Evolutionary conservation across 2,113 vertebrate species (phyloP), one percentile per base, ranked within the genome.

Genomic region (Leptosomus discolor): DNA sequence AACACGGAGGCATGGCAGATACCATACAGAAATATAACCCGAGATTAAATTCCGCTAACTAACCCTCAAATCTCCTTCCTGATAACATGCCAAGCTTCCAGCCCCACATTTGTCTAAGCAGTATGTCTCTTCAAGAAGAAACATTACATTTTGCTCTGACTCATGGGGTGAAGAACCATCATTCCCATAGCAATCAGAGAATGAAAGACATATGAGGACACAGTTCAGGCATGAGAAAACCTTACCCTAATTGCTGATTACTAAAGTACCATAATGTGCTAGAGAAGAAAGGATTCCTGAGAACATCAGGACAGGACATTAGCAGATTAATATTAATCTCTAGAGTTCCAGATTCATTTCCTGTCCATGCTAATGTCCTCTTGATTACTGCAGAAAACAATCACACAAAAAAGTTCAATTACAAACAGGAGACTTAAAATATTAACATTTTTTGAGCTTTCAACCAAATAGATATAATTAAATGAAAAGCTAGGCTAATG

Each of bases 251-350:
- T 90, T 97, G 90, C 95, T 95, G 94, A 96, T 94, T 88, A 88
- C 97, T 96, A 92, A 87, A 97, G 90, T 93, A 95, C 93, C 91
- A 96, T 96, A 97, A 97, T 95, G 96, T 83, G 88, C 92, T 83
- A 75, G 91, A 97, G 92, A 97, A 97, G 96, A 97, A 97, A 96
- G 90, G 90, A 97, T 97, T 96, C 97, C 95, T 71, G 86, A 97
- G 96, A 97, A 98, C 95, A 95, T 93, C 79, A 97, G 97, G 96
- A 97, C 91, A 97, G 96, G 97, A 97, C 96, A 98, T 98, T 98
- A 98, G 93, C 97, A 98, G 98, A 98, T 98, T 98, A 97, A 96
- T 96, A 97, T 98, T 98, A 98, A 98, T 98, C 98, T 98, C 96
- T 94, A 89, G 97, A 98, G 98, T 98, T 97, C 97, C 95, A 98